phyloP scores from a whole-genome alignment of 2,113 vertebrate species.

The Motacilla alba region DNA sequence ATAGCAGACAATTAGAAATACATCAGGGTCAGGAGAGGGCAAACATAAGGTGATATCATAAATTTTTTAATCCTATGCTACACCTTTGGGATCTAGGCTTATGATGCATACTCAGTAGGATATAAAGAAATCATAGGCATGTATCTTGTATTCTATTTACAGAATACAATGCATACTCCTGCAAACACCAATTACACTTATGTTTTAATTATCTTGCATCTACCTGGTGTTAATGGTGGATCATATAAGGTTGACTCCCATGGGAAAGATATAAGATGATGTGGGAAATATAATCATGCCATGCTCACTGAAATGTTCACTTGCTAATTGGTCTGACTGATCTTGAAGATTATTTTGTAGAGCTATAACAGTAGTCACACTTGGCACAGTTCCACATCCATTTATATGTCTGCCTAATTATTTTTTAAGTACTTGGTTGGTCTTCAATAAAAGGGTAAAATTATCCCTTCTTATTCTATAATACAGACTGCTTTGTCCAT shows the following conservation, averaged over 20 bases:
- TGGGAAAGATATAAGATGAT: neutral
- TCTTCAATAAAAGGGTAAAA: neutral
- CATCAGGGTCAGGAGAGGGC: neutral
- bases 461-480: neutral
- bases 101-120: neutral
- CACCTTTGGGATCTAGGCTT: neutral
- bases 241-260: neutral
- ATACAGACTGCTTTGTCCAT: neutral
- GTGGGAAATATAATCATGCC: neutral
- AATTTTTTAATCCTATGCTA: neutral
- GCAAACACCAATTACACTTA: neutral
- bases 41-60: neutral
- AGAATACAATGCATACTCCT: neutral
- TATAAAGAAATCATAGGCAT: neutral
- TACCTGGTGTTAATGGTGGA: neutral
- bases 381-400: neutral
- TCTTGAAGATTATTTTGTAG: neutral
- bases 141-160: neutral
- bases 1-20: neutral
- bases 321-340: constrained; percentile 1
- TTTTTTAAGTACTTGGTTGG: neutral
- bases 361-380: neutral
- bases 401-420: neutral
- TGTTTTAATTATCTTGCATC: neutral
- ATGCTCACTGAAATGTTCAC: neutral